Conservation (phyloP, 2,888 invertebrate species). For the Aporophyla nigra region DNA sequence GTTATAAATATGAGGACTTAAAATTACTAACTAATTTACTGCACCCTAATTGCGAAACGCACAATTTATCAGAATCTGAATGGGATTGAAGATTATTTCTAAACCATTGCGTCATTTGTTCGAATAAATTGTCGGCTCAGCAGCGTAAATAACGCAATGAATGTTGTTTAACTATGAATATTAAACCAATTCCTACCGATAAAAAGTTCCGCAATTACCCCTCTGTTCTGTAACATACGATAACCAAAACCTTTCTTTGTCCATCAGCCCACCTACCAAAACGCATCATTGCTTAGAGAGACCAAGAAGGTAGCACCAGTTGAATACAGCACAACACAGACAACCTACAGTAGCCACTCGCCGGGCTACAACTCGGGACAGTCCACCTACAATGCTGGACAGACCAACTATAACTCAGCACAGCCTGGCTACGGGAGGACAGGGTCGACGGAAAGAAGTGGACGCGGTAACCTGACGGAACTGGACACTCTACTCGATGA, state of each 20-base stretch:
- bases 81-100: too few relatives aligned
- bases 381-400: constrained; percentile 41
- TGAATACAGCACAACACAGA: constrained; percentile 77
- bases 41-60: too few relatives aligned
- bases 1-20: too few relatives aligned
- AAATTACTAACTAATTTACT: too few relatives aligned
- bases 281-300: constrained; percentile 80
- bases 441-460: constrained; percentile 70
- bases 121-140: too few relatives aligned
- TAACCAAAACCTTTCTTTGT: constrained; percentile 63
- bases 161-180: too few relatives aligned
- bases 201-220: too few relatives aligned
- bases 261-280: constrained; percentile 93
- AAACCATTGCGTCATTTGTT: too few relatives aligned
- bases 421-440: constrained; percentile 82
- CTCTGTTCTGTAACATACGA: too few relatives aligned
- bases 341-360: constrained; percentile 73
- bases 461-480: constrained; percentile 95
- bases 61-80: too few relatives aligned
- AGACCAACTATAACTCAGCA: constrained; percentile 35
- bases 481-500: constrained; percentile 97
- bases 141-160: too few relatives aligned
- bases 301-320: constrained; percentile 79
- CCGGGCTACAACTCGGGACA: constrained; percentile 70
- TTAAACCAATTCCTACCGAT: too few relatives aligned